Conservation (phyloP, 1,140 invertebrate genomes). For the Polypedilum vanderplanki region DNA sequence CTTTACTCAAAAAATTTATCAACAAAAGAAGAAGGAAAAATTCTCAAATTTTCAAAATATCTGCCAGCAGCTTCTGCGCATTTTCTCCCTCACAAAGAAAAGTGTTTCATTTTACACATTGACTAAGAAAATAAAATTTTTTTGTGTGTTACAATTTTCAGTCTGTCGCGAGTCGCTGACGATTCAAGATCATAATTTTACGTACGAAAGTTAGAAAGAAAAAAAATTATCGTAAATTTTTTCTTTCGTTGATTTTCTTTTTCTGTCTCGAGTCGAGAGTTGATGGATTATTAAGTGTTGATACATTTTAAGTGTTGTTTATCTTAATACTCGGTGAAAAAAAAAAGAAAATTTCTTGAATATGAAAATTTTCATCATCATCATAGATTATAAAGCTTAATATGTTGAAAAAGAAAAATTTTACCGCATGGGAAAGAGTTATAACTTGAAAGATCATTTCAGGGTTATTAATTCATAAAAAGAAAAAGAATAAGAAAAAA, state of each 20-base stretch:
- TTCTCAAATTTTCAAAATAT: slow-evolving; percentile 3
- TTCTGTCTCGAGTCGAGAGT: neutral
- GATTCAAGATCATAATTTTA: neutral
- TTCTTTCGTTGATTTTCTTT: neutral
- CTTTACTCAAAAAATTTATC: neutral
- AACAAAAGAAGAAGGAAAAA: slow-evolving; percentile 12
- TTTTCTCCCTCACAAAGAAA: neutral
- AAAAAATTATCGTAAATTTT: neutral
- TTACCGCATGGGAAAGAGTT: no score
- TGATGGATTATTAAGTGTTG: slow-evolving; percentile 18
- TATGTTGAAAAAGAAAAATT: neutral
- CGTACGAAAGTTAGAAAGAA: neutral
- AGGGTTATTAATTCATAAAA: neutral
- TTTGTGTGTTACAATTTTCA: slow-evolving; percentile 4
- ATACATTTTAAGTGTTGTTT: neutral
- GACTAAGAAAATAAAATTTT: neutral
- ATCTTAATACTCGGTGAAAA: neutral
- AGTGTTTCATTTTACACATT: neutral
- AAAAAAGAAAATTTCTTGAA: neutral
- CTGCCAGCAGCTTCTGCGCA: neutral
- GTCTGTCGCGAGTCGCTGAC: slow-evolving; percentile 1
- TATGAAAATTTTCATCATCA: neutral
- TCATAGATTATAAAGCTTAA: neutral
- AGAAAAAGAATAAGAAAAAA: slow-evolving; percentile 7
- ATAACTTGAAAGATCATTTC: no score